These are phyloP conservation scores for Pituophis catenifer DNA, from an alignment of 2,113 vertebrate genomes.

Conservation along the genomic window DNA sequence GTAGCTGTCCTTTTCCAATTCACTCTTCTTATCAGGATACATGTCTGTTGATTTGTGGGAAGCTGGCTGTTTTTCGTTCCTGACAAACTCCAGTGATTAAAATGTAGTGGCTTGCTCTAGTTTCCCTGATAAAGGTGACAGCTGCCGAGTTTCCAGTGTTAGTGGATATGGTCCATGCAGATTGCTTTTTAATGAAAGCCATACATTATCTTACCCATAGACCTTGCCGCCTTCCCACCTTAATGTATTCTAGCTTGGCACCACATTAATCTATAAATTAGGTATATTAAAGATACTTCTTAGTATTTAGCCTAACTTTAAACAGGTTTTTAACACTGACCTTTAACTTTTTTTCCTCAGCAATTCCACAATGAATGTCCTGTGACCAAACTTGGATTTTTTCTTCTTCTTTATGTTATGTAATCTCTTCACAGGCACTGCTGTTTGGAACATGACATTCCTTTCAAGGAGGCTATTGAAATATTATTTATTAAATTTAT, in stretches of 20 bases:
- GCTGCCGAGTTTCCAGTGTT: conserved; percentile 80
- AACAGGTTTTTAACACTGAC: conserved; percentile 59
- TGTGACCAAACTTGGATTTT: conserved; percentile 12
- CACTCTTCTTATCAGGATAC: conserved; percentile 83
- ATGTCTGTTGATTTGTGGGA: conserved; percentile 88
- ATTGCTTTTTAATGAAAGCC: conserved; percentile 90
- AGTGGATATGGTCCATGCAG: conserved; percentile 85
- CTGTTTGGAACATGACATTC: conserved; percentile 21
- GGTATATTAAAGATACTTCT: conserved; percentile 79
- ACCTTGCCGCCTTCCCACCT: conserved; percentile 77
- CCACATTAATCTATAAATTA: conserved; percentile 84
- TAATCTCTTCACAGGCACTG: conserved; percentile 11
- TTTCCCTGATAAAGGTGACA: conserved; percentile 85
- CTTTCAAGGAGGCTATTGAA: conserved; percentile 40
- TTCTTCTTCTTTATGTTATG: neutral
- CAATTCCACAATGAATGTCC: neutral
- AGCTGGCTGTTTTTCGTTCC: conserved; percentile 86
- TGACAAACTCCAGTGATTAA: conserved; percentile 89
- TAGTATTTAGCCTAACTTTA: conserved; percentile 72
- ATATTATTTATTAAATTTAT: neutral
- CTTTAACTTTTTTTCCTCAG: conserved; percentile 18
- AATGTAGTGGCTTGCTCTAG: conserved; percentile 85
- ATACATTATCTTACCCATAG: conserved; percentile 86
- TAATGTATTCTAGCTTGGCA: conserved; percentile 81
- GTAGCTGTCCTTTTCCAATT: conserved; percentile 74